Conservation (phyloP, 2,888 invertebrate genomes). For the Ennomos fuscantarius region DNA sequence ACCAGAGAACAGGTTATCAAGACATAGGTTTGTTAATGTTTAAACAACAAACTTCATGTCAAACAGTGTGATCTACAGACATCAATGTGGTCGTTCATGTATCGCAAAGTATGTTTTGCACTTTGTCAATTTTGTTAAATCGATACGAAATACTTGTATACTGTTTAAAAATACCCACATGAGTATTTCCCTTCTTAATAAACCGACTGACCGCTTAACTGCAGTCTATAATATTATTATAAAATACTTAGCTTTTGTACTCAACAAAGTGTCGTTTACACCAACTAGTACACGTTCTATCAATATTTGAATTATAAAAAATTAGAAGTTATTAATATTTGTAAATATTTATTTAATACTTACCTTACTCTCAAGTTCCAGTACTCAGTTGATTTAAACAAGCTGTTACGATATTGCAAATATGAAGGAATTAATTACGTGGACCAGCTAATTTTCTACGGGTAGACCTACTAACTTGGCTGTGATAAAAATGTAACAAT, state of each 20-base stretch:
- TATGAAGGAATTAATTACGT: no score
- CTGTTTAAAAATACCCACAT: slow-evolving; percentile 81
- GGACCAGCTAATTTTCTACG: no score
- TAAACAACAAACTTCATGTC: slow-evolving; percentile 1
- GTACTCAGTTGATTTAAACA: no score
- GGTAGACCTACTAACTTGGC: background rate
- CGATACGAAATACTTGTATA: slow-evolving; percentile 41
- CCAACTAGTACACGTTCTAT: background rate
- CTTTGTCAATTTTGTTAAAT: slow-evolving; percentile 57
- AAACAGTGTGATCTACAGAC: slow-evolving; percentile 1
- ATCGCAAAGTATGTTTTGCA: slow-evolving; percentile 35
- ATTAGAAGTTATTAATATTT: no score
- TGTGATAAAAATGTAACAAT: background rate
- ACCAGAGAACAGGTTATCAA: no score
- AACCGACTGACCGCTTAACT: slow-evolving; percentile 5
- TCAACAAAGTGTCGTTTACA: slow-evolving; percentile 2
- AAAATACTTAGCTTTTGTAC: no score
- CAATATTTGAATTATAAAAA: no score
- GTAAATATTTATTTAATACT: no score
- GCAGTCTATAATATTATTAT: slow-evolving; percentile 10
- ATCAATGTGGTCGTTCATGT: slow-evolving; percentile 7
- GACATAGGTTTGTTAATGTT: slow-evolving; percentile 1
- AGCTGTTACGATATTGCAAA: no score
- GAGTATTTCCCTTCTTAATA: slow-evolving; percentile 41
- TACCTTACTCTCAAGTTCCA: no score